These are phyloP conservation scores for Cherax quadricarinatus DNA, from an alignment of 1,140 invertebrate genomes.

Conservation along the genomic window DNA sequence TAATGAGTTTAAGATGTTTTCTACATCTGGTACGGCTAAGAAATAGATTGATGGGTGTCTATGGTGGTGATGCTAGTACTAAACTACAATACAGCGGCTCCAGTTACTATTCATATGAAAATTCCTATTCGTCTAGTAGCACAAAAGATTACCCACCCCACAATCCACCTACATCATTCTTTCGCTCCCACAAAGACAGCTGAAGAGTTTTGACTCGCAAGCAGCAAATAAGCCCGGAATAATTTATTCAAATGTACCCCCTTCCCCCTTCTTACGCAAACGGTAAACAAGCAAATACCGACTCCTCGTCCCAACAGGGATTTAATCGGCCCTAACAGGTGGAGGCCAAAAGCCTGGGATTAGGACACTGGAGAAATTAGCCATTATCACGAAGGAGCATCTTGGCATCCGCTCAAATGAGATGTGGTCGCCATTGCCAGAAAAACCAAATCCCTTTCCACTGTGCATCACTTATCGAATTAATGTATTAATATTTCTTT, in stretches of 20 bases:
- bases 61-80: neutral
- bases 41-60: neutral
- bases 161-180: neutral
- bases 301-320: neutral
- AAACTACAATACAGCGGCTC: neutral
- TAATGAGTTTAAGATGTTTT: neutral
- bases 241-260: neutral
- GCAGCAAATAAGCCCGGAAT: neutral
- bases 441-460: neutral
- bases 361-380: constrained; percentile 46
- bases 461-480: neutral
- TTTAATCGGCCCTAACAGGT: constrained; percentile 38
- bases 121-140: too few species aligned
- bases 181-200: neutral
- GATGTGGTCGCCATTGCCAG: constrained; percentile 23
- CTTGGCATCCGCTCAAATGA: constrained; percentile 47
- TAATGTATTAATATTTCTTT: neutral
- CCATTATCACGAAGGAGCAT: constrained; percentile 40
- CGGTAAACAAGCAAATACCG: neutral
- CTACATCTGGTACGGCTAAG: neutral
- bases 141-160: neutral
- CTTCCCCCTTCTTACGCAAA: neutral
- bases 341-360: constrained; percentile 30
- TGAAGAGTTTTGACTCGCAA: neutral
- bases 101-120: too few species aligned